phyloP scores from a whole-genome alignment of 2,888 invertebrate genomes.

The Aproaerema taeniolella region DNA sequence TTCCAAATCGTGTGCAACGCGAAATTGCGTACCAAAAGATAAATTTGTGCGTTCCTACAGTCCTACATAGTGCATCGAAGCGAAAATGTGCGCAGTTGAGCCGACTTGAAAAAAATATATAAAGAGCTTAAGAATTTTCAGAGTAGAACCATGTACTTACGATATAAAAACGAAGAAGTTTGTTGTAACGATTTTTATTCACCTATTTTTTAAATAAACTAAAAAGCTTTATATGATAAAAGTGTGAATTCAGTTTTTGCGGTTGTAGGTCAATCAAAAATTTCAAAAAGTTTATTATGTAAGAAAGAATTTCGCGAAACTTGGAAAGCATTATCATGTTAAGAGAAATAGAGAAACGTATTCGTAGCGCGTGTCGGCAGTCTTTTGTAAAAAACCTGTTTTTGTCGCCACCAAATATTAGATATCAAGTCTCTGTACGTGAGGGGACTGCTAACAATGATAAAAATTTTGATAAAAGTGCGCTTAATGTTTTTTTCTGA shows the following conservation, averaged over 20 bases:
- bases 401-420: conserved; percentile 36
- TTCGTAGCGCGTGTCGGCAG: conserved; percentile 27
- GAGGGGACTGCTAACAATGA: conserved; percentile 30
- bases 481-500: conserved; percentile 26
- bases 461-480: conserved; percentile 26
- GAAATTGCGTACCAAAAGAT: conserved; percentile 24
- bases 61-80: conserved; percentile 44
- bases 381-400: conserved; percentile 36
- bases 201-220: no score
- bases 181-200: no score
- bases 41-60: conserved; percentile 35
- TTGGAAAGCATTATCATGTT: background rate
- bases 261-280: no score
- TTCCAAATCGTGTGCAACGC: conserved; percentile 33
- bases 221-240: no score
- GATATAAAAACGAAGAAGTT: no score
- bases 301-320: no score
- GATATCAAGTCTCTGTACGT: conserved; percentile 46
- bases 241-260: no score
- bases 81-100: conserved; percentile 38
- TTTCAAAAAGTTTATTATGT: no score
- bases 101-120: conserved; percentile 42
- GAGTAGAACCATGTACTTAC: no score
- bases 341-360: conserved; percentile 14
- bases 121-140: conserved; percentile 36